Evolutionary conservation across 2,113 vertebrate genomes (phyloP), one percentile per base, ranked within the genome.

Genomic region (Oostethus manadensis): DNA sequence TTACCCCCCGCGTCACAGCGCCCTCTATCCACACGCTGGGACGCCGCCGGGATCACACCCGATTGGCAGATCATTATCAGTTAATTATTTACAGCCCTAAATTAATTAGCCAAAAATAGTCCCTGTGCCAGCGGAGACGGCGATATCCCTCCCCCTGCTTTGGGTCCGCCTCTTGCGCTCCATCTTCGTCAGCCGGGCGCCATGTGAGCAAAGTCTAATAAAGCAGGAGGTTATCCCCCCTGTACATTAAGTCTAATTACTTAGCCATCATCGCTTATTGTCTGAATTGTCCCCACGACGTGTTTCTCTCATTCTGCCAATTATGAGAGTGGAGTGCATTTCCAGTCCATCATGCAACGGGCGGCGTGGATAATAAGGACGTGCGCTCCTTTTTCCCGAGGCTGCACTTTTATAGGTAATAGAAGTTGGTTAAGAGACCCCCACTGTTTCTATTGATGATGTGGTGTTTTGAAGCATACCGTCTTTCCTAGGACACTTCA

Each of bases 1-100:
- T 72, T 70, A 77, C 78, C 58, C 57, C 54, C 71, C 58, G 64
- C 80, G 71, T 78, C 71, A 66, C 67, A 79, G 79, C 77, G 79
- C 56, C 70, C 71, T 71, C 54, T n/a, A 70, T 64, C 72, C 38
- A 40, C 74, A 72, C 44, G 65, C 80, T 82, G 78, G 63, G 80
- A 63, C 66, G 16, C 74, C 68, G 76, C 68, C 88, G 89, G 88
- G 83, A 87, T 91, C 87, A 87, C 78, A 73, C 74, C 85, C 89
- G 89, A 90, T 91, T 89, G 88, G 86, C 87, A 90, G 88, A 89
- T 90, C 88, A 91, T 90, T 89, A 91, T 88, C 87, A 87, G 85
- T 90, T 90, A 89, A 91, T 90, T 90, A 90, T 91, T 90, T 89
- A 90, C 86, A 87, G 84, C 74, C 85, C 89, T 89, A 89, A 88